Evolutionary conservation across 1,140 invertebrate species (phyloP).

Genomic region (Macrosteles quadrilineatus): DNA sequence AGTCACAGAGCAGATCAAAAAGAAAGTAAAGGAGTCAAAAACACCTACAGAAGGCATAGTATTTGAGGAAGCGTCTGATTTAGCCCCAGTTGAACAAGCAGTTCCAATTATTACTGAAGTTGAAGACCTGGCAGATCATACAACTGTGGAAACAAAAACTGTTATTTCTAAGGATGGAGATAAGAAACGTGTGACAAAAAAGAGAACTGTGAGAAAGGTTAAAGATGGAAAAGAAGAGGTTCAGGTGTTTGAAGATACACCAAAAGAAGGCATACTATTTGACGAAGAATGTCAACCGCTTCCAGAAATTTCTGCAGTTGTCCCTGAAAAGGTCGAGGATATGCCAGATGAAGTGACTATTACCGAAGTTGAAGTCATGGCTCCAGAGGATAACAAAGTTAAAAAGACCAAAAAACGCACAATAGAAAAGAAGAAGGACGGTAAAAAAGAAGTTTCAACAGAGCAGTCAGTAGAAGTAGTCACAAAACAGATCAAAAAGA

Average conservation of each 20-base stretch:
- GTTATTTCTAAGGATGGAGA: conserved; percentile 26
- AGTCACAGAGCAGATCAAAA: background rate
- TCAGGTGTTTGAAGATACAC: conserved; percentile 43
- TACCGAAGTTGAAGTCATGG: conserved; percentile 41
- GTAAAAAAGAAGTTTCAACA: conserved; percentile 29
- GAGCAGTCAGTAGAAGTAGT: conserved; percentile 29
- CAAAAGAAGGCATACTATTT: conserved; percentile 27
- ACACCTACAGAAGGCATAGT: background rate
- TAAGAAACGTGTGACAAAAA: conserved; percentile 43
- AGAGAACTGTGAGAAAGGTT: conserved; percentile 40
- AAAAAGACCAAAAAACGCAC: conserved; percentile 37
- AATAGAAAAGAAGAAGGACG: conserved; percentile 38
- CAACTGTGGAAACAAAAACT: conserved; percentile 38
- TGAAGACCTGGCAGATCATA: conserved; percentile 36
- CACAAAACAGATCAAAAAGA: conserved; percentile 28
- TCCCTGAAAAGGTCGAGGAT: conserved; percentile 24
- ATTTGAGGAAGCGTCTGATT: conserved; percentile 21
- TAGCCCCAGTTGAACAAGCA: conserved; percentile 11
- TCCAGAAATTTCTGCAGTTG: conserved; percentile 34
- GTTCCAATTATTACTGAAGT: conserved; percentile 36
- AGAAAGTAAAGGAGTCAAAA: background rate
- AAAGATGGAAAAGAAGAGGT: conserved; percentile 37
- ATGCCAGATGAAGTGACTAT: conserved; percentile 27
- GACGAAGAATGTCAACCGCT: conserved; percentile 38
- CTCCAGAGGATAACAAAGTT: conserved; percentile 33